These are phyloP conservation scores for Acleris cristana DNA, from an alignment of 2,888 invertebrate species.

Conservation along the genomic window DNA sequence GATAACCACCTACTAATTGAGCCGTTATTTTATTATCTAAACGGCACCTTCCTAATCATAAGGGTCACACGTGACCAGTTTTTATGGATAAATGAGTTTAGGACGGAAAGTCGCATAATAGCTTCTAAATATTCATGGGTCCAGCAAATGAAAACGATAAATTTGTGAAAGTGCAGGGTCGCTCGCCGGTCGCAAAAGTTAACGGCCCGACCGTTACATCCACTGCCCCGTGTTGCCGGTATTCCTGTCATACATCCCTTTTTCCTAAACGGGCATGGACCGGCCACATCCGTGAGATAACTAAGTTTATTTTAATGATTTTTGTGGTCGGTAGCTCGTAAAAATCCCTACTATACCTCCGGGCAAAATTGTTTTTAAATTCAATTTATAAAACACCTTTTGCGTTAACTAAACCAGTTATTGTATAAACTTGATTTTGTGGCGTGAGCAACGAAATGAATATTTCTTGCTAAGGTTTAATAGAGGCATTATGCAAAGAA, in stretches of 20 bases:
- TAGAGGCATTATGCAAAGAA: too few species aligned
- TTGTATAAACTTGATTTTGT: too few species aligned
- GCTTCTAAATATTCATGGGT: slow-evolving; percentile 68
- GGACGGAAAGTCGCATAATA: slow-evolving; percentile 51
- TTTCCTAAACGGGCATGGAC: slow-evolving; percentile 33
- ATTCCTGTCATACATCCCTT: slow-evolving; percentile 32
- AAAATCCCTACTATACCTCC: slow-evolving; percentile 17
- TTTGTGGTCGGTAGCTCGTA: slow-evolving; percentile 31
- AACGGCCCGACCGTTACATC: slow-evolving; percentile 43
- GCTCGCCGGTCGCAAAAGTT: slow-evolving; percentile 54
- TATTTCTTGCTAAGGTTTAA: too few species aligned
- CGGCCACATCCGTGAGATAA: slow-evolving; percentile 32
- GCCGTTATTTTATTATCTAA: neutral
- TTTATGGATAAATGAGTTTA: slow-evolving; percentile 55
- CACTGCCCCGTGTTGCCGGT: slow-evolving; percentile 25
- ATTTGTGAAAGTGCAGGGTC: slow-evolving; percentile 50
- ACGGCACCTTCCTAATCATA: slow-evolving; percentile 10
- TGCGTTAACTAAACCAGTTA: neutral
- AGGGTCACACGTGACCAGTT: slow-evolving; percentile 46
- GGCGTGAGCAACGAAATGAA: too few species aligned
- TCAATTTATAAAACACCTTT: slow-evolving; percentile 13
- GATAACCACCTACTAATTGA: too few species aligned
- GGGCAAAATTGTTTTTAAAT: slow-evolving; percentile 25
- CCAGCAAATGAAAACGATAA: slow-evolving; percentile 57
- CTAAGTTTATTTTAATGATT: slow-evolving; percentile 37